Evolutionary conservation across 92 coral and sea anemone species (phyloP).

Genomic region (Zoanthus sociatus): DNA sequence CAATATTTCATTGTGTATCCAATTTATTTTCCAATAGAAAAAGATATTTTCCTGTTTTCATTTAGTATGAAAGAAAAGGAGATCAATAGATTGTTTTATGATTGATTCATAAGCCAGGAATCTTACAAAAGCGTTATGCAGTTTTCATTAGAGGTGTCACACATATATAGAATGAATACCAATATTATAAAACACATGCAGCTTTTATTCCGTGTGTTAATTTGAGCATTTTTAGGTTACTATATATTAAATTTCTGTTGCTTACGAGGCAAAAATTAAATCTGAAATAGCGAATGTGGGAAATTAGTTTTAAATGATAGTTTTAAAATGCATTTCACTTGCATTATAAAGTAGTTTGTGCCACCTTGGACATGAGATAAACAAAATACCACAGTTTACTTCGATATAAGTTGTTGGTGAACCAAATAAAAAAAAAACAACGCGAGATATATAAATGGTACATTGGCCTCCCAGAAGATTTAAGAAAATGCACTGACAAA

Average conservation of each 20-base stretch:
- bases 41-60: conserved; percentile 50
- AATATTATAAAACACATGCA: not conserved
- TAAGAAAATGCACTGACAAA: not conserved
- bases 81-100: conserved; percentile 40
- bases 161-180: not conserved
- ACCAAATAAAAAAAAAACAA: conserved; percentile 1
- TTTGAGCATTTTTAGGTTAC: conserved; percentile 8
- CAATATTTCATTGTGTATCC: conserved; percentile 55
- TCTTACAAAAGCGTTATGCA: conserved; percentile 1
- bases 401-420: not conserved
- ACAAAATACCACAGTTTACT: conserved; percentile 9
- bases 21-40: conserved; percentile 42
- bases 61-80: conserved; percentile 31
- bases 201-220: not conserved
- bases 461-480: not conserved
- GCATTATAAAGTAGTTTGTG: not conserved
- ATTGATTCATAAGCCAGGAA: conserved; percentile 19
- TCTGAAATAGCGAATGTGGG: not conserved
- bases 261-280: conserved; percentile 10
- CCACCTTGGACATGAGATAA: not conserved
- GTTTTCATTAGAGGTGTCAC: conserved; percentile 12
- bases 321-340: not conserved
- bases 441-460: not conserved
- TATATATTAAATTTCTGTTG: conserved; percentile 35
- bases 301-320: conserved; percentile 16